Evolutionary conservation across 2,888 invertebrate species (phyloP).

Genomic region (Coenonympha arcania): DNA sequence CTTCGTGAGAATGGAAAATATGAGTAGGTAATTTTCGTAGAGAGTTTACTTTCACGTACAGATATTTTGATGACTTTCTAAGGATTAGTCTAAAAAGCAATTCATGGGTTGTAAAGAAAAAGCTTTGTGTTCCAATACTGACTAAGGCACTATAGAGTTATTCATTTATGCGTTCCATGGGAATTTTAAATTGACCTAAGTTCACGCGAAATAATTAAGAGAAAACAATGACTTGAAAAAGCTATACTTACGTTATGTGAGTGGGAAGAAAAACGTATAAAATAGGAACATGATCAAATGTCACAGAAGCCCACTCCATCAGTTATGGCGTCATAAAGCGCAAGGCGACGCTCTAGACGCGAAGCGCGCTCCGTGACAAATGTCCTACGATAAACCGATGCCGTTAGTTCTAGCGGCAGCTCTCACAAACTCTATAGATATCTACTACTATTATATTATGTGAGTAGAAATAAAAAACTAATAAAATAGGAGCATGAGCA

Average conservation of each 20-base stretch:
- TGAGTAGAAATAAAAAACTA: slow-evolving; percentile 16
- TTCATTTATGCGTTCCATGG: no score
- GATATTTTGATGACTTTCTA: no score
- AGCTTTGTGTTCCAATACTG: no score
- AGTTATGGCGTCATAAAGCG: slow-evolving; percentile 45
- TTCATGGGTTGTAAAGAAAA: no score
- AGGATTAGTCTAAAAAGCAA: no score
- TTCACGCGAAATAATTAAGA: no score
- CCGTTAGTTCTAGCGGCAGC: neutral
- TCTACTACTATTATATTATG: no score
- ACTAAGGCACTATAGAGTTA: no score
- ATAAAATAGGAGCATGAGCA: slow-evolving; percentile 29
- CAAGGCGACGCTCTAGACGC: slow-evolving; percentile 34
- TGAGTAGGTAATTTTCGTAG: neutral
- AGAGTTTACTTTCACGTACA: no score
- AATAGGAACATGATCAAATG: slow-evolving; percentile 29
- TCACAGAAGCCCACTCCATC: slow-evolving; percentile 33
- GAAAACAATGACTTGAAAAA: no score
- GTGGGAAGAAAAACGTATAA: slow-evolving; percentile 20
- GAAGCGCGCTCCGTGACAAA: slow-evolving; percentile 42
- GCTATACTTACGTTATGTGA: no score
- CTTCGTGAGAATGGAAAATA: neutral
- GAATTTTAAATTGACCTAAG: no score
- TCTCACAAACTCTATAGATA: neutral
- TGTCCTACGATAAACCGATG: slow-evolving; percentile 28